Evolutionary conservation across 2,113 vertebrate genomes (phyloP).

Genomic region (Salvator merianae): DNA sequence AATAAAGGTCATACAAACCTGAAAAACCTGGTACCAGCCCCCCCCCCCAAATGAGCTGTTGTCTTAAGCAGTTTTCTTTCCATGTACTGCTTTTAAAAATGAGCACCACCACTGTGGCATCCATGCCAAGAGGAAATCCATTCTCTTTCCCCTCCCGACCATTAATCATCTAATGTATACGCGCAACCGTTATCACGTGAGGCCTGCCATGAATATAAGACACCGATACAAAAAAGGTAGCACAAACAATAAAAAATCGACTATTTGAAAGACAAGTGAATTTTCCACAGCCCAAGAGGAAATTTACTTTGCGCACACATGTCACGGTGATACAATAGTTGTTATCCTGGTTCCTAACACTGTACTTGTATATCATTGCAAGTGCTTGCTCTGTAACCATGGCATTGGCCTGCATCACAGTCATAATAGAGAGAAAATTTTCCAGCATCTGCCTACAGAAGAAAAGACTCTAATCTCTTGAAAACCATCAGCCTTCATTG

Average conservation of each 20-base stretch:
- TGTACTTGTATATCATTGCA: constrained; percentile 57
- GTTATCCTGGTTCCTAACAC: constrained; percentile 53
- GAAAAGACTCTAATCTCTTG: not conserved
- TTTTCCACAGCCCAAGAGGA: constrained; percentile 20
- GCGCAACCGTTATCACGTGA: not conserved
- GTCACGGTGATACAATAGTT: constrained; percentile 45
- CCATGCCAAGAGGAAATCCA: not conserved
- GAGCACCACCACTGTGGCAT: not conserved
- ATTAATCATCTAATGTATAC: constrained; percentile 12
- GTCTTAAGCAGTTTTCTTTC: constrained; percentile 50
- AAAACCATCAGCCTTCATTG: not conserved
- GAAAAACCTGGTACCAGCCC: constrained; percentile 31
- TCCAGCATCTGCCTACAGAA: constrained; percentile 49
- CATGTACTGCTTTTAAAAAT: constrained; percentile 32
- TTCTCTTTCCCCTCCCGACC: not conserved
- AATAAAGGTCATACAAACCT: constrained; percentile 14
- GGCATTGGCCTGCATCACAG: constrained; percentile 68
- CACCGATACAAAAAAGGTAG: not conserved
- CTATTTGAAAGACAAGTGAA: constrained; percentile 23
- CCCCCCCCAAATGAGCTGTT: constrained; percentile 39
- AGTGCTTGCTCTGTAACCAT: constrained; percentile 75
- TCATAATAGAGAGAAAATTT: constrained; percentile 56
- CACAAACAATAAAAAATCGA: not conserved
- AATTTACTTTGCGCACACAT: constrained; percentile 24
- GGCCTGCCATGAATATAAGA: not conserved